A percentile compares a stretch with the other conserved stretches of the same genome.
These are phyloP conservation scores for Motacilla tschutschensis DNA, from an alignment of 2,113 vertebrate genomes.

Conservation along the genomic window DNA sequence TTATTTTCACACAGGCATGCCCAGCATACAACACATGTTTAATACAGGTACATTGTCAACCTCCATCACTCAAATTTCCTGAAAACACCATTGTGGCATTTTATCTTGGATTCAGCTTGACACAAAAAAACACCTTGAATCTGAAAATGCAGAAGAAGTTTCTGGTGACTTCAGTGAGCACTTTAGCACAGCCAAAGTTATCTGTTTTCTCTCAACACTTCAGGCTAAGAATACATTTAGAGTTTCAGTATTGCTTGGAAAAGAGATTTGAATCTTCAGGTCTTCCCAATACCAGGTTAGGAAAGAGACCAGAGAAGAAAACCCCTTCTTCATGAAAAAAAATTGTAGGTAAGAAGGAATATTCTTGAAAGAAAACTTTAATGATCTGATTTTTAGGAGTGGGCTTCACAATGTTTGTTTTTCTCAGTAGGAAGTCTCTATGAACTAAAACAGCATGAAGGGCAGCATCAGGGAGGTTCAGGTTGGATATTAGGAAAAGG, in stretches of 20 bases:
- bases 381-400: neutral
- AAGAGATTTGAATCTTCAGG: neutral
- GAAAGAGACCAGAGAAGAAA: neutral
- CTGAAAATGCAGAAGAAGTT: neutral
- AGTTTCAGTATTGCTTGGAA: neutral
- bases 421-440: neutral
- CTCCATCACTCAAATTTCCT: neutral
- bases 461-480: too few species aligned
- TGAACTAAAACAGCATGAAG: neutral
- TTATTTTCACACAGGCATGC: neutral
- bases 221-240: neutral
- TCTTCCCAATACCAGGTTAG: neutral
- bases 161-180: neutral
- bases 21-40: accelerated
- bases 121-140: neutral
- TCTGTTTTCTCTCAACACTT: neutral
- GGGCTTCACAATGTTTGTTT: neutral
- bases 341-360: neutral
- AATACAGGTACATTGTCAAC: neutral
- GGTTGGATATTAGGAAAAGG: neutral
- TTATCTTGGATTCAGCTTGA: neutral
- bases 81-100: neutral
- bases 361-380: neutral
- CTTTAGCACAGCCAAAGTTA: neutral
- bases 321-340: neutral